Percentiles rank a stretch among this genome's conserved stretches.
These are phyloP conservation scores for Theristicus caerulescens DNA, from an alignment of 2,113 vertebrate genomes.

Conservation along the genomic window DNA sequence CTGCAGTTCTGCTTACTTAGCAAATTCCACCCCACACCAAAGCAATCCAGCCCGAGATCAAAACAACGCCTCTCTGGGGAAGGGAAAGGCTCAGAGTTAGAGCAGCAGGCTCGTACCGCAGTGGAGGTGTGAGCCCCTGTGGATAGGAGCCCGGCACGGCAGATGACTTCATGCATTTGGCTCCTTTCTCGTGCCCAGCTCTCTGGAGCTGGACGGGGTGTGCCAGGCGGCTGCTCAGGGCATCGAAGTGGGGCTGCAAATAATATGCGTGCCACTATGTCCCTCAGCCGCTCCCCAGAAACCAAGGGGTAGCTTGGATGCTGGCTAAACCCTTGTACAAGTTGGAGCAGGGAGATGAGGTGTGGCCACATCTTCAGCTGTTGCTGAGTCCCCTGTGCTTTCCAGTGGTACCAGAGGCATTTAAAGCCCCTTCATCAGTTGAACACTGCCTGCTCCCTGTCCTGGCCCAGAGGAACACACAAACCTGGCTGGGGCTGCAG, in stretches of 20 bases:
- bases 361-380: conserved; percentile 34
- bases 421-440: background rate
- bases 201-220: background rate
- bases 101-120: background rate
- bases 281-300: background rate
- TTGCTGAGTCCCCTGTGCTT: background rate
- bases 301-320: background rate
- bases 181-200: background rate
- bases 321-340: background rate
- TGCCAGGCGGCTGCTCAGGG: background rate
- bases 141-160: background rate
- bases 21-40: conserved; percentile 55
- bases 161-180: background rate
- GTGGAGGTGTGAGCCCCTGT: background rate
- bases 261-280: rapidly evolving
- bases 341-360: background rate
- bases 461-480: background rate
- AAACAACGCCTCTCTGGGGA: background rate
- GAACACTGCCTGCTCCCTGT: background rate
- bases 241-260: background rate
- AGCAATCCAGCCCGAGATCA: background rate
- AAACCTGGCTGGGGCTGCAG: background rate
- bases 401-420: background rate
- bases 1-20: conserved; percentile 48
- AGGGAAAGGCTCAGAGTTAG: background rate